These are phyloP conservation scores for Melanargia galathea DNA, from an alignment of 2,888 invertebrate species.

Conservation along the genomic window DNA sequence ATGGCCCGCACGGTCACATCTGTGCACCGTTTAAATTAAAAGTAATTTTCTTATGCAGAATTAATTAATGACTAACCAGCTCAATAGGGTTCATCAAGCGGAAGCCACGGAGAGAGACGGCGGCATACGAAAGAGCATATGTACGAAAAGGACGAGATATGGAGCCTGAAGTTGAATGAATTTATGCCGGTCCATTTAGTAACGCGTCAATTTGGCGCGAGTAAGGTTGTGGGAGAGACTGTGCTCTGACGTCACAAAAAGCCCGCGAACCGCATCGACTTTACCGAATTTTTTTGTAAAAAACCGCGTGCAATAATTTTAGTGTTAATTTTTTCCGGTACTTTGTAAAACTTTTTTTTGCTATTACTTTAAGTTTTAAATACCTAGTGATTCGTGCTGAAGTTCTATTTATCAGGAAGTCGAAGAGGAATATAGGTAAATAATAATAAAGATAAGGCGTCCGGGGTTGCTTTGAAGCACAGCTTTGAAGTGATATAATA, in stretches of 20 bases:
- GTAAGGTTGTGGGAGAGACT: constrained; percentile 66
- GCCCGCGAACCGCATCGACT: constrained; percentile 34
- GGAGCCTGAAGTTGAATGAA: constrained; percentile 78
- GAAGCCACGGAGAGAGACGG: constrained; percentile 65
- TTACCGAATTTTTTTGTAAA: constrained; percentile 6
- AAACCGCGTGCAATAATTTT: not conserved
- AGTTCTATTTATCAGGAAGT: constrained; percentile 40
- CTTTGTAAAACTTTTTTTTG: constrained; percentile 4
- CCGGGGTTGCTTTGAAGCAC: constrained; percentile 61
- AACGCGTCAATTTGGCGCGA: constrained; percentile 79
- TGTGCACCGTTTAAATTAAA: constrained; percentile 80
- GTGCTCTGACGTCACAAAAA: constrained; percentile 34
- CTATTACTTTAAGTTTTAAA: not conserved
- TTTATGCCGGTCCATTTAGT: constrained; percentile 81
- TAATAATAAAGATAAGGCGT: constrained; percentile 66
- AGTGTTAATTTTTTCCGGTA: constrained; percentile 5
- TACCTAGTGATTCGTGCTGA: not conserved
- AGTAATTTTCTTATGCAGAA: constrained; percentile 82
- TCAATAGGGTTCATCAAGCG: constrained; percentile 81
- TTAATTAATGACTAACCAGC: constrained; percentile 83
- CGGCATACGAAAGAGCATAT: constrained; percentile 37
- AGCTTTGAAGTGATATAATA: too few species aligned
- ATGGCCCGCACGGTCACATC: constrained; percentile 61
- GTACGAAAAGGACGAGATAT: constrained; percentile 52
- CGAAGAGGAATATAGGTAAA: constrained; percentile 39